Conservation (phyloP, 2,113 vertebrate genomes). For the Buteo buteo region DNA sequence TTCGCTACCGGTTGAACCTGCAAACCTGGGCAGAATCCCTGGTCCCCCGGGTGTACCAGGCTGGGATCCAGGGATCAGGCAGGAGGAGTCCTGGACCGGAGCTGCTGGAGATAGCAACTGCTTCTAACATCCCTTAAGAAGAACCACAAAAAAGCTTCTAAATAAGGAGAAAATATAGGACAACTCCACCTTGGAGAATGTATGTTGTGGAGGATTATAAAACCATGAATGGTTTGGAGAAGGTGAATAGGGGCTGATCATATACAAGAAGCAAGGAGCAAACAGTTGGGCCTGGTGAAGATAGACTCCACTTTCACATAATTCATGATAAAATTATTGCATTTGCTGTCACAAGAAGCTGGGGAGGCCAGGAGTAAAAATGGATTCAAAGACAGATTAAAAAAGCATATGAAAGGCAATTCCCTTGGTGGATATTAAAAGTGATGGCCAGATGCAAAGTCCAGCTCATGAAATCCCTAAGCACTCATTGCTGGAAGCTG, state of each 20-base stretch:
- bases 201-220: background rate
- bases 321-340: background rate
- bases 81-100: background rate
- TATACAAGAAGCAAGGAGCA: background rate
- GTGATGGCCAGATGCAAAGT: background rate
- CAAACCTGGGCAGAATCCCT: background rate
- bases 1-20: background rate
- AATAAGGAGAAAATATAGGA: background rate
- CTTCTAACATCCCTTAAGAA: background rate
- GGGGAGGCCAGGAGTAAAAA: background rate
- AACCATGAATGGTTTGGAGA: background rate
- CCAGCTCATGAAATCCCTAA: background rate
- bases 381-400: background rate
- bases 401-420: background rate
- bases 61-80: background rate
- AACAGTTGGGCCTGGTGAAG: background rate
- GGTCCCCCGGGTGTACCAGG: rapidly evolving
- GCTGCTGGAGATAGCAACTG: background rate
- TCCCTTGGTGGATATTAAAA: background rate
- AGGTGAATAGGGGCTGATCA: background rate
- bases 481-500: background rate
- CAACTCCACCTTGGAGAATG: background rate
- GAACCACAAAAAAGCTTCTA: background rate
- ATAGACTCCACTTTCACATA: background rate
- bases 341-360: background rate